Evolutionary conservation across 2,797 vertebrate genomes (phyloP).

Genomic region (Hozukius guyotensis): DNA sequence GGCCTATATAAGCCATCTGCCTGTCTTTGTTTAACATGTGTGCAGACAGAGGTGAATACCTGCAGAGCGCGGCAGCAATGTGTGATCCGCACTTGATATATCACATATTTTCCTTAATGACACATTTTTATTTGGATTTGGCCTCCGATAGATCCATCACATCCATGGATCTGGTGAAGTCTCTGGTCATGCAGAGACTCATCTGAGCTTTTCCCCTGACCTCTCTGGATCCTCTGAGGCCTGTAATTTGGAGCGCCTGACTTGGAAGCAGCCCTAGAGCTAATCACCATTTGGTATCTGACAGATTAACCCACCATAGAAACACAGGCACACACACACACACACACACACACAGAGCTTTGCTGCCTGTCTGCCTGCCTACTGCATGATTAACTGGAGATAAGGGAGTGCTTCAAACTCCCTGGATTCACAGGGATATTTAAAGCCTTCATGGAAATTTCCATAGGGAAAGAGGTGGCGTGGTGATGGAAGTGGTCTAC

Average conservation of each 20-base stretch:
- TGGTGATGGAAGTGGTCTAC: constrained; percentile 53
- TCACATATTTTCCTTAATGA: background rate
- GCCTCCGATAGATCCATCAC: background rate
- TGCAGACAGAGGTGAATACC: constrained; percentile 46
- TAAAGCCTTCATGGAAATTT: constrained; percentile 81
- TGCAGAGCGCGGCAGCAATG: constrained; percentile 28
- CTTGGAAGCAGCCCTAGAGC: constrained; percentile 78
- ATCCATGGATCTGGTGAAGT: constrained; percentile 28
- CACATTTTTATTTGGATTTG: background rate
- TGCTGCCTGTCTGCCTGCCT: constrained; percentile 67
- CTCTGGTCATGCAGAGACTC: constrained; percentile 47
- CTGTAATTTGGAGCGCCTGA: constrained; percentile 81
- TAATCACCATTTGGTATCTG: constrained; percentile 83
- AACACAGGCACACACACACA: constrained; percentile 36
- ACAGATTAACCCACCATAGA: constrained; percentile 77
- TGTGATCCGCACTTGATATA: background rate
- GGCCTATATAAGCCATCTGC: constrained; percentile 78
- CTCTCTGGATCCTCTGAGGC: constrained; percentile 74
- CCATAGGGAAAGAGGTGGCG: constrained; percentile 69
- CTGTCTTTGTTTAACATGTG: constrained; percentile 69
- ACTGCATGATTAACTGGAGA: constrained; percentile 82
- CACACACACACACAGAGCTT: constrained; percentile 19
- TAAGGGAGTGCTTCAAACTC: constrained; percentile 79
- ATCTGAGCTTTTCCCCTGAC: constrained; percentile 65
- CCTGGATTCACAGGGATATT: constrained; percentile 79